Evolutionary conservation across 2,113 vertebrate genomes (phyloP).

Genomic region (Electrona antarctica): DNA sequence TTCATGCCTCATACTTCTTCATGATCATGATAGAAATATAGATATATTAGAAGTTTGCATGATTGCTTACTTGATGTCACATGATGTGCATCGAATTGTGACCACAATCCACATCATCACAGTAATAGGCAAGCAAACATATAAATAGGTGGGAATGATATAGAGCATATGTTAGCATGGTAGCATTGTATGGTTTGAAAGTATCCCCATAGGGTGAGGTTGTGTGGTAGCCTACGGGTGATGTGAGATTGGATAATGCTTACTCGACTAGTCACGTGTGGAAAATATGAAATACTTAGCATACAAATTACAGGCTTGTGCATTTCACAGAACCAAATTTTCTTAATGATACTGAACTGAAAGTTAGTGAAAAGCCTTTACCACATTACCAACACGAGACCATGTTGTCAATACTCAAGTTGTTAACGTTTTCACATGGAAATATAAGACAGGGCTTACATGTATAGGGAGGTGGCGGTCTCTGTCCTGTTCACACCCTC

Average conservation of each 20-base stretch:
- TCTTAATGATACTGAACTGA: too few relatives aligned
- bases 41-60: neutral
- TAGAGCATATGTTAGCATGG: neutral
- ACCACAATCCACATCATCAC: neutral
- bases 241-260: too few relatives aligned
- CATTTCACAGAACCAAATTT: too few relatives aligned
- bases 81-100: neutral
- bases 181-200: neutral
- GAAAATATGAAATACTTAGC: neutral
- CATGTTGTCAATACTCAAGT: too few relatives aligned
- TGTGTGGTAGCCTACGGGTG: neutral
- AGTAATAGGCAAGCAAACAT: neutral
- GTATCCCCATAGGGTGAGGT: neutral
- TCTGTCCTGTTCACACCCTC: constrained; percentile 39
- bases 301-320: neutral
- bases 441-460: constrained; percentile 42
- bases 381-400: too few relatives aligned
- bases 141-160: neutral
- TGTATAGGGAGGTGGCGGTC: constrained; percentile 11
- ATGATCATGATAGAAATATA: neutral
- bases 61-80: neutral
- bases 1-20: too few relatives aligned
- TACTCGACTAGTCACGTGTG: too few relatives aligned
- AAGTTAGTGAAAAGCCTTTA: too few relatives aligned
- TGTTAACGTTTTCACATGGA: neutral